Percentiles rank a stretch among this genome's conserved stretches.
Conservation (phyloP, 2,797 vertebrate genomes). For the Catharus ustulatus region DNA sequence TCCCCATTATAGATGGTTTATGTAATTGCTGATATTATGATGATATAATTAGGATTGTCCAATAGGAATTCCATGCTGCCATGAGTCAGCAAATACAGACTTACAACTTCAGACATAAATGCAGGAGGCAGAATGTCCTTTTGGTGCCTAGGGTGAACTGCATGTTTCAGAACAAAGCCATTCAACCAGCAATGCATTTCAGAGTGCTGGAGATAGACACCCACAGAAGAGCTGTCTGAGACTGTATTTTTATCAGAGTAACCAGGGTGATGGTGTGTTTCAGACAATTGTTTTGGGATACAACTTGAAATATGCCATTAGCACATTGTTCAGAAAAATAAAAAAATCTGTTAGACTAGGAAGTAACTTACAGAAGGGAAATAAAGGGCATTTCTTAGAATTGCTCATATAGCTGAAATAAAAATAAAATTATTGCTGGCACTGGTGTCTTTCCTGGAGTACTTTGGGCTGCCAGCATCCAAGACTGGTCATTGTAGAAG, state of each 20-base stretch:
- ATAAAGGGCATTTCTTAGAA: neutral
- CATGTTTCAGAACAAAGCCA: neutral
- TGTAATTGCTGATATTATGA: constrained; percentile 18
- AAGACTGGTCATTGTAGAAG: neutral
- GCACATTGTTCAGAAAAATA: neutral
- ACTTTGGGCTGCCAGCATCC: neutral
- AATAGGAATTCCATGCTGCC: constrained; percentile 38
- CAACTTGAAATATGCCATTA: neutral
- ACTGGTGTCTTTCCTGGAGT: neutral
- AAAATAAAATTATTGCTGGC: neutral
- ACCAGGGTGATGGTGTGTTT: neutral
- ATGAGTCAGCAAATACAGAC: constrained; percentile 50
- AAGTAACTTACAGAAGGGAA: neutral
- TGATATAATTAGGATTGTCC: constrained; percentile 46
- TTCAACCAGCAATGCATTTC: neutral
- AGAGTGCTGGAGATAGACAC: neutral
- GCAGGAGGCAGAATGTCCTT: constrained; percentile 24
- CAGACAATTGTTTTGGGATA: neutral
- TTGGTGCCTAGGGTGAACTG: neutral
- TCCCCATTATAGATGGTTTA: neutral
- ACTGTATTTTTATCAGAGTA: neutral
- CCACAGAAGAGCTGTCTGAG: neutral
- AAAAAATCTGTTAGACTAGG: neutral
- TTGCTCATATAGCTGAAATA: neutral
- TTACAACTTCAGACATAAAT: neutral